Evolutionary conservation across 1,140 invertebrate genomes (phyloP).

Genomic region (Hycleus cichorii): DNA sequence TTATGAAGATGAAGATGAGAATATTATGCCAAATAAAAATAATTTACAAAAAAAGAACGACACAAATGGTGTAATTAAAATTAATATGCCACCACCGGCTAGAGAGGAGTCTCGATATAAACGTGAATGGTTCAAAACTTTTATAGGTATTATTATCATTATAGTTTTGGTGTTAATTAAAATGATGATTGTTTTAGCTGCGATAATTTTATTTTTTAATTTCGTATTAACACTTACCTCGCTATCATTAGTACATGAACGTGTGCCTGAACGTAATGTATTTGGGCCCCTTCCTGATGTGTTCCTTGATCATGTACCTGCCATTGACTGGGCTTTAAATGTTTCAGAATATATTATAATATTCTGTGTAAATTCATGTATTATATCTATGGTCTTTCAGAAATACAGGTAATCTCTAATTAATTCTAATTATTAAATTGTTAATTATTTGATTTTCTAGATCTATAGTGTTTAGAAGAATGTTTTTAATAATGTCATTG

Average conservation of each 20-base stretch:
- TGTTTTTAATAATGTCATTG: conserved; percentile 75
- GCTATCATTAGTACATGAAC: conserved; percentile 76
- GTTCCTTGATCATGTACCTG: conserved; percentile 65
- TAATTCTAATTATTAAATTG: no score
- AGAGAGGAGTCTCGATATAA: conserved; percentile 58
- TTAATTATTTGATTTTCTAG: conserved; percentile 43
- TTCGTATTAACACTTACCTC: conserved; percentile 60
- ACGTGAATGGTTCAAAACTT: conserved; percentile 65
- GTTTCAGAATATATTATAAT: conserved; percentile 83
- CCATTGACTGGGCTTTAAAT: conserved; percentile 69
- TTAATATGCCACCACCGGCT: conserved; percentile 42
- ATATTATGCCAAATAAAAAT: conserved; percentile 13
- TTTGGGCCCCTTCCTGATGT: conserved; percentile 73
- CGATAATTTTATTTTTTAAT: conserved; percentile 53
- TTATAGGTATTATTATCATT: conserved; percentile 47
- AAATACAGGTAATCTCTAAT: conserved; percentile 59
- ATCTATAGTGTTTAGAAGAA: conserved; percentile 73
- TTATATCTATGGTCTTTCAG: conserved; percentile 72
- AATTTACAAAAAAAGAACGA: conserved; percentile 16
- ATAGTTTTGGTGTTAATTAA: conserved; percentile 6
- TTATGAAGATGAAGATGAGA: conserved; percentile 35
- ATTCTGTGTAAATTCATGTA: conserved; percentile 62
- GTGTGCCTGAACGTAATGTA: conserved; percentile 64
- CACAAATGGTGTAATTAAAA: conserved; percentile 41
- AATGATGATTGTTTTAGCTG: conserved; percentile 43